Evolutionary conservation across 2,797 vertebrate species (phyloP), one percentile per base, ranked within the genome.

Genomic region (Chrysolophus pictus): DNA sequence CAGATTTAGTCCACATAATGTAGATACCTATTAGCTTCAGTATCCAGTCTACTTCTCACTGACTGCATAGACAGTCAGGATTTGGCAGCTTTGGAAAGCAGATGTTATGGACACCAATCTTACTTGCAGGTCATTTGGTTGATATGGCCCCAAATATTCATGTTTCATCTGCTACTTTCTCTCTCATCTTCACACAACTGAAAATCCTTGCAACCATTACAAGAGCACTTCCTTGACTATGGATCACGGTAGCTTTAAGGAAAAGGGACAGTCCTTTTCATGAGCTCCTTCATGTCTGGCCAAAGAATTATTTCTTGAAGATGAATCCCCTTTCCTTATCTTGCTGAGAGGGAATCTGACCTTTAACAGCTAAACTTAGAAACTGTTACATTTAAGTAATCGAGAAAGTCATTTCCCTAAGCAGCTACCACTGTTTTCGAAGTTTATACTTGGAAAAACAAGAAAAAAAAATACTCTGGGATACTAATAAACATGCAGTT

Each of bases 371-470:
- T 87, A 80, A 77, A 62, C 44, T 87, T 78, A 82, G 53, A 88
- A 91, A 88, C 58, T 11, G 44, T 14, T 46, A 67, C 3, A 3
- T 86, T 85, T 75, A 77, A 74, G 26, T 89, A 70, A 73, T 1
- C 47, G 73, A 51, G 79, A 63, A 47, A 81, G 56, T 31, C 6
- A 83, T 78, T 89, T 75, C 76, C 63, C 83, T 60, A 18, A 90
- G 74, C 21, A 88, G 63, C 42, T 88, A 64, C 53, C 53, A 46
- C 47, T 72, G 39, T 59, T 60, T 59, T 72, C 51, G 75, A 77
- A 87, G 59, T 56, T 85, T 72, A 69, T 51, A 47, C 46, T 39
- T 74, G 31, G 67, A 75, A 92, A 92, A 91, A 91, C 23, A 74
- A 87, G 63, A 72, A 77, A 77, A 31, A 31, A 74, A 90, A 78